Evolutionary conservation across 2,113 vertebrate species (phyloP).

Genomic region (Xiphophorus hellerii): DNA sequence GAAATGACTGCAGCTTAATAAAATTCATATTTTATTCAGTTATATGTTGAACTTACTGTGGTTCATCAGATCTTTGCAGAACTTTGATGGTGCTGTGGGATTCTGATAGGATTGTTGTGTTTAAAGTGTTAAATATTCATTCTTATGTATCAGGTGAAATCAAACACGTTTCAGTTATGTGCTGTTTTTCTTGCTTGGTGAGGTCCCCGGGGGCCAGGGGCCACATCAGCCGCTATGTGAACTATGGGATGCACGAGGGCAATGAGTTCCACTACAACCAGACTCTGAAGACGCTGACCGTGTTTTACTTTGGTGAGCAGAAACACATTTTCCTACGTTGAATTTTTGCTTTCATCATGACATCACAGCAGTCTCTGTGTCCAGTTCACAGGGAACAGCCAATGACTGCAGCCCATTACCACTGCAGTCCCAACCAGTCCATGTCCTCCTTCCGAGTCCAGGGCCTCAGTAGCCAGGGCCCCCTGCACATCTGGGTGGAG

Average conservation of each 20-base stretch:
- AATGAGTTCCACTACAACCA: slow-evolving; percentile 76
- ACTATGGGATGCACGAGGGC: slow-evolving; percentile 75
- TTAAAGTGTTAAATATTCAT: no score
- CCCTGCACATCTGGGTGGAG: slow-evolving; percentile 77
- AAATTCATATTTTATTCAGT: no score
- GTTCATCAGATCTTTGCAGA: no score
- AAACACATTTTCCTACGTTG: neutral
- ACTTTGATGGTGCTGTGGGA: no score
- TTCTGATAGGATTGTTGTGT: neutral
- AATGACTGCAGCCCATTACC: slow-evolving; percentile 75
- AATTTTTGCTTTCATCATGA: neutral
- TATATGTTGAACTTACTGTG: no score
- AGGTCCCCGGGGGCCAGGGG: slow-evolving; percentile 47
- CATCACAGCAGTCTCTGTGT: neutral
- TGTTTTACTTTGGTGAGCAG: slow-evolving; percentile 75
- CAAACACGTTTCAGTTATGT: neutral
- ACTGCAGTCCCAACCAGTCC: slow-evolving; percentile 66
- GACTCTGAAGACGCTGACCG: slow-evolving; percentile 68
- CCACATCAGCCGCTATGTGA: slow-evolving; percentile 47
- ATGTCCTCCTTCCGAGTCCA: slow-evolving; percentile 41
- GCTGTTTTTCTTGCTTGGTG: neutral
- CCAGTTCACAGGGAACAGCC: slow-evolving; percentile 28
- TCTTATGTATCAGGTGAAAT: neutral
- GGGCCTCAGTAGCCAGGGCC: slow-evolving; percentile 24
- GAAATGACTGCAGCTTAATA: no score